phyloP scores from a whole-genome alignment of 2,797 vertebrate genomes.

The Oreonectes daqikongensis region DNA sequence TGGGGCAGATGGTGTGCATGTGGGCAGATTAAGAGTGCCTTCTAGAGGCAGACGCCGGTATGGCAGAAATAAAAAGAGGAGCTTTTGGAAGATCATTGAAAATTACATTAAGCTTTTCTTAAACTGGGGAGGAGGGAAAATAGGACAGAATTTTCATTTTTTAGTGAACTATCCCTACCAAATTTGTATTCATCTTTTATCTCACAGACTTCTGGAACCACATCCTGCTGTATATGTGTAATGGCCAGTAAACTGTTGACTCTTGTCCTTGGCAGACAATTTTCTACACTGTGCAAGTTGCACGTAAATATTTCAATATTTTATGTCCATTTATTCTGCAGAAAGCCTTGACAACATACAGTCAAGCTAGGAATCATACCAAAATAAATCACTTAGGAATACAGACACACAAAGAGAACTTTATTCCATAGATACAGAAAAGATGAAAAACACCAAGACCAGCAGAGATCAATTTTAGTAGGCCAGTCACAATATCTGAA shows the following conservation, averaged over 20 bases:
- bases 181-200: no score
- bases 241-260: neutral
- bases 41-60: conserved; percentile 53
- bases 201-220: no score
- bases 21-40: conserved; percentile 45
- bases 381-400: neutral
- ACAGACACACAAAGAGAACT: neutral
- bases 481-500: no score
- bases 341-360: neutral
- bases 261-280: neutral
- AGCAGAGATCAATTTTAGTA: neutral
- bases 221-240: no score
- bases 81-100: conserved; percentile 10
- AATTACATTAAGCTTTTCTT: conserved; percentile 14
- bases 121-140: neutral
- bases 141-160: no score
- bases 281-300: neutral
- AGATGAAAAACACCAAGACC: neutral
- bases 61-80: conserved; percentile 2
- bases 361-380: neutral
- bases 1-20: neutral
- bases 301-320: neutral
- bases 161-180: no score
- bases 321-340: neutral
- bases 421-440: neutral